phyloP scores from a whole-genome alignment of 2,888 invertebrate genomes.

The Meiosimyza decipiens region DNA sequence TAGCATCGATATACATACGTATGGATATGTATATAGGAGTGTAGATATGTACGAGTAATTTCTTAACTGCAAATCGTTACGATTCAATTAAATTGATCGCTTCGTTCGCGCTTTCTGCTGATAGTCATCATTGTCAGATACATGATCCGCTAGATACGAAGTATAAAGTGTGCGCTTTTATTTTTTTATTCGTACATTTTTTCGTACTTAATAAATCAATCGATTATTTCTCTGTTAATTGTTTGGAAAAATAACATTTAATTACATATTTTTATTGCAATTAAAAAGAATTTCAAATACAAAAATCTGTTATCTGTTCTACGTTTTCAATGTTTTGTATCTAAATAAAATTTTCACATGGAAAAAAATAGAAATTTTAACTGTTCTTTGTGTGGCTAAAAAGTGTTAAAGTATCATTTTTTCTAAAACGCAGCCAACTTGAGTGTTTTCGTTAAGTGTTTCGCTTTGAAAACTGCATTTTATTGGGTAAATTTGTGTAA shows the following conservation, averaged over 20 bases:
- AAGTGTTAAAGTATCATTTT: constrained; percentile 10
- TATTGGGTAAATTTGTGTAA: constrained; percentile 22
- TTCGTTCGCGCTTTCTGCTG: background rate
- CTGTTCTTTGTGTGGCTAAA: constrained; percentile 40
- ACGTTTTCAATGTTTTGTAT: constrained; percentile 45
- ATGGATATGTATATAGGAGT: background rate
- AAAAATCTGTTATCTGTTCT: constrained; percentile 49
- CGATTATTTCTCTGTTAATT: constrained; percentile 32
- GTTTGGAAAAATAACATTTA: constrained; percentile 7
- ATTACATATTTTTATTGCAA: background rate
- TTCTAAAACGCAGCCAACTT: constrained; percentile 5
- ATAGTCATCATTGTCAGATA: constrained; percentile 21
- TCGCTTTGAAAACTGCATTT: constrained; percentile 1
- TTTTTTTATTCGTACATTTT: constrained; percentile 15
- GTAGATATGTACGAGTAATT: no score
- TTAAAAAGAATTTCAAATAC: constrained; percentile 1
- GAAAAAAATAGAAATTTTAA: constrained; percentile 34
- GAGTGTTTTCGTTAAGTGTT: constrained; percentile 22
- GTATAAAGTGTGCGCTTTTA: constrained; percentile 20
- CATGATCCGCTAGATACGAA: constrained; percentile 30
- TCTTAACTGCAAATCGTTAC: background rate
- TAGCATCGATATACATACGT: constrained; percentile 21
- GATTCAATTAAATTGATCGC: constrained; percentile 30
- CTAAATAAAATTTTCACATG: constrained; percentile 18
- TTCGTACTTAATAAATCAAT: constrained; percentile 31